Evolutionary conservation across 2,888 invertebrate genomes (phyloP).

Genomic region (Parnassius mnemosyne): DNA sequence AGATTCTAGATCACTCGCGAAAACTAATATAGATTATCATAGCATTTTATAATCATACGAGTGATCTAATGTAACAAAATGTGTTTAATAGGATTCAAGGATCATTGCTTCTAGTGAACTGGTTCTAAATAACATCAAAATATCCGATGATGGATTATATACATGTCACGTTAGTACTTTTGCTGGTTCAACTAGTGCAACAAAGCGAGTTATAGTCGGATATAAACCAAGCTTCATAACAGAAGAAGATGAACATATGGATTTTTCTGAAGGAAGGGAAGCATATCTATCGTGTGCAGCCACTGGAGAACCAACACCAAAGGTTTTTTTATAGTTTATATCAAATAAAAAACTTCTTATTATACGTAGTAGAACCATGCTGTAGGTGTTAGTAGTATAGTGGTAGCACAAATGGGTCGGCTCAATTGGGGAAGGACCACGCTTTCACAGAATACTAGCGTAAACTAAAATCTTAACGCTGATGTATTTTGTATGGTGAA

Average conservation of each 20-base stretch:
- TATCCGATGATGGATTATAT: slow-evolving; percentile 46
- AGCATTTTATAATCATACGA: too few species aligned
- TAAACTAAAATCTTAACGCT: too few species aligned
- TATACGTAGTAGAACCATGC: too few species aligned
- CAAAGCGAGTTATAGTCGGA: slow-evolving; percentile 43
- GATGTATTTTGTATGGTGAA: too few species aligned
- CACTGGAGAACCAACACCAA: slow-evolving; percentile 41
- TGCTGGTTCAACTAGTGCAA: slow-evolving; percentile 33
- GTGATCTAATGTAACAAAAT: too few species aligned
- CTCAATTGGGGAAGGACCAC: too few species aligned
- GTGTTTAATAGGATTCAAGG: slow-evolving; percentile 39
- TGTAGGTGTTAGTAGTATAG: too few species aligned
- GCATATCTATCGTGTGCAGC: slow-evolving; percentile 43
- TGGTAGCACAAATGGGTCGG: too few species aligned
- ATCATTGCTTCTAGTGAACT: slow-evolving; percentile 35
- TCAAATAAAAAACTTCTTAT: too few species aligned
- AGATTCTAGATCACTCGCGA: too few species aligned
- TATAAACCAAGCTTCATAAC: slow-evolving; percentile 42
- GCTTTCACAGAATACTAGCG: too few species aligned
- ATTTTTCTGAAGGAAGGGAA: slow-evolving; percentile 32
- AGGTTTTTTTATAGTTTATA: slow-evolving; percentile 33
- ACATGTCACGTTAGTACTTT: slow-evolving; percentile 50
- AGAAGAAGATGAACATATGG: slow-evolving; percentile 35
- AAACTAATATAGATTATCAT: too few species aligned
- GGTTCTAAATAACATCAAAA: slow-evolving; percentile 33